Evolutionary conservation across 2,888 invertebrate genomes (phyloP).

Genomic region (Melikaiella ostensackeni): DNA sequence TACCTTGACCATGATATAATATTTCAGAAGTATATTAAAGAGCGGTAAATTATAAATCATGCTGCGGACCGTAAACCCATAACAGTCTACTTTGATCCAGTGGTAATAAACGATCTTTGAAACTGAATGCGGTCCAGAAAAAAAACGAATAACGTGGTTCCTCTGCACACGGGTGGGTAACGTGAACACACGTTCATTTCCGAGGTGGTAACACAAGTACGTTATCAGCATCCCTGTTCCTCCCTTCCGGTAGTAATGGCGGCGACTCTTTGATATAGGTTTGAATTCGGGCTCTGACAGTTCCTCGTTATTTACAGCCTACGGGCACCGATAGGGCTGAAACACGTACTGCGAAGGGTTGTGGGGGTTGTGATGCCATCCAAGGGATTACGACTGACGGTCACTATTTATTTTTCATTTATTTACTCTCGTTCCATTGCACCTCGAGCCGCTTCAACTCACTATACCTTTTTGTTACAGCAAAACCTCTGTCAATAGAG

Average conservation of each 20-base stretch:
- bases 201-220: slow-evolving; percentile 31
- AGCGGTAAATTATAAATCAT: background rate
- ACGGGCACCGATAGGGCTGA: slow-evolving; percentile 37
- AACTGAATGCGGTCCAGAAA: background rate
- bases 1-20: background rate
- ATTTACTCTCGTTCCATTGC: slow-evolving; percentile 34
- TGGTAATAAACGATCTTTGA: slow-evolving; percentile 9
- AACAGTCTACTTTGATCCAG: slow-evolving; percentile 7
- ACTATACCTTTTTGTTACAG: background rate
- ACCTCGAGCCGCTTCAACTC: background rate
- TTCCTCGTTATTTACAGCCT: slow-evolving; percentile 40
- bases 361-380: slow-evolving; percentile 20
- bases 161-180: slow-evolving; percentile 12
- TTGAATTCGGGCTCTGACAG: slow-evolving; percentile 40
- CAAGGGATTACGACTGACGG: slow-evolving; percentile 9
- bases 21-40: background rate
- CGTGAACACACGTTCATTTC: slow-evolving; percentile 26
- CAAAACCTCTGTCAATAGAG: background rate
- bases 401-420: slow-evolving; percentile 35
- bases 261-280: slow-evolving; percentile 40
- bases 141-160: slow-evolving; percentile 18
- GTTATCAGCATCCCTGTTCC: slow-evolving; percentile 23
- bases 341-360: slow-evolving; percentile 17
- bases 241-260: slow-evolving; percentile 32
- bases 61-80: background rate